These are phyloP conservation scores for Dicrostonyx torquatus DNA, from an alignment of 2,797 vertebrate species.

Conservation along the genomic window DNA sequence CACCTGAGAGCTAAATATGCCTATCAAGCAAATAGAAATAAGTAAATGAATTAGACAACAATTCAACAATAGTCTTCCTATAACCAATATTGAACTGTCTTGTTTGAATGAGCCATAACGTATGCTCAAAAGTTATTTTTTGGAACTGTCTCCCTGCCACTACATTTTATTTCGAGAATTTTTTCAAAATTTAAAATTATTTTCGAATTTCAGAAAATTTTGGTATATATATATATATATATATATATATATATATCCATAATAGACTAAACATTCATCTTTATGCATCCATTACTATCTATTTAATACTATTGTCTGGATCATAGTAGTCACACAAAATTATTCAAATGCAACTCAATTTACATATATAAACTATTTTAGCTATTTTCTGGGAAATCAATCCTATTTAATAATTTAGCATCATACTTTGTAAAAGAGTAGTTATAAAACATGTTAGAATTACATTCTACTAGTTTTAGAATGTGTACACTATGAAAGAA, in stretches of 20 bases:
- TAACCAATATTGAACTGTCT: not conserved
- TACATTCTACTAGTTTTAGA: not conserved
- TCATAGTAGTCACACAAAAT: slow-evolving; percentile 2
- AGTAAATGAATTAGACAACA: slow-evolving; percentile 46
- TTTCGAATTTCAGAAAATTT: not conserved
- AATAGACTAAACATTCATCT: not conserved
- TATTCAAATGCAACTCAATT: not conserved
- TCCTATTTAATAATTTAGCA: slow-evolving; percentile 53
- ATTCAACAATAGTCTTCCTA: not conserved
- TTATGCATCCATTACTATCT: not conserved
- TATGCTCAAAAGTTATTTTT: not conserved
- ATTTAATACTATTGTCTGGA: not conserved
- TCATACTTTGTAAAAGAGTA: not conserved
- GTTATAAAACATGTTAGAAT: not conserved
- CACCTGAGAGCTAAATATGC: not conserved
- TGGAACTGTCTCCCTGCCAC: not conserved
- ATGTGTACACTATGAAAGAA: not conserved
- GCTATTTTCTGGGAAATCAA: not conserved
- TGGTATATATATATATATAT: not conserved
- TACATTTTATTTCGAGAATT: not conserved
- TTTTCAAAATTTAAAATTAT: not conserved
- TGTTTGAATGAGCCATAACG: not conserved
- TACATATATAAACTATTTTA: not conserved
- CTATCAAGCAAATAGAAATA: not conserved
- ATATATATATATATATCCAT: not conserved